phyloP scores from a whole-genome alignment of 2,113 vertebrate species.

The Pycnonotus jocosus region DNA sequence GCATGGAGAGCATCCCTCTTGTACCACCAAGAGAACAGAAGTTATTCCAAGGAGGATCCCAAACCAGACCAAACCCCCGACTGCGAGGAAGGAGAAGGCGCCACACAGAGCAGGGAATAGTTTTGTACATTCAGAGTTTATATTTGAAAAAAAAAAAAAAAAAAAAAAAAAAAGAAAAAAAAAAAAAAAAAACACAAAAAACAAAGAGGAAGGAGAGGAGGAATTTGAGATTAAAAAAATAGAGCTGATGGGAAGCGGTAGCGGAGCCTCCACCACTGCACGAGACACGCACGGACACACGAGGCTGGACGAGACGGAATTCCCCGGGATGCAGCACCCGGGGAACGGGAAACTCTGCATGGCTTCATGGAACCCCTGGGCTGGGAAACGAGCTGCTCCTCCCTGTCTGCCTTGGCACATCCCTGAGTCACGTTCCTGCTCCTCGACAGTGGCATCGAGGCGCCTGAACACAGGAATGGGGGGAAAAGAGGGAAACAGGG shows the following conservation, averaged over 20 bases:
- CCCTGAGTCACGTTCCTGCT: conserved; percentile 65
- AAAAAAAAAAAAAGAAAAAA: neutral
- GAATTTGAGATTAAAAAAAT: neutral
- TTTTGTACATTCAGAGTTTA: conserved; percentile 20
- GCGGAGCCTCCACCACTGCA: neutral
- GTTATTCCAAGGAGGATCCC: neutral
- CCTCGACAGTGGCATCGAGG: conserved; percentile 29
- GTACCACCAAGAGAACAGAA: neutral
- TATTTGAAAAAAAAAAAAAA: neutral
- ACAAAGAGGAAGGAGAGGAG: neutral
- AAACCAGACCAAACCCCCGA: neutral
- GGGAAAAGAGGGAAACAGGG: neutral
- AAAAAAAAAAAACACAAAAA: too few species aligned
- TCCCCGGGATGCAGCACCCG: neutral
- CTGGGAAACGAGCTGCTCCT: neutral
- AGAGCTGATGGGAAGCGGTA: neutral
- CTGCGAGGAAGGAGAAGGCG: neutral
- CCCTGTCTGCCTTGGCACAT: conserved; percentile 58
- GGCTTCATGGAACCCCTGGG: conserved; percentile 54
- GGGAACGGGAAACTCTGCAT: conserved; percentile 10
- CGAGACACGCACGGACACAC: neutral
- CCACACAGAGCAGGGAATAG: neutral
- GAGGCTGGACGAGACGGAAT: neutral
- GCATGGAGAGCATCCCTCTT: neutral
- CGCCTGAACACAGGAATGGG: conserved; percentile 16